Evolutionary conservation across 2,113 vertebrate species (phyloP).

Genomic region (Maccullochella peelii): DNA sequence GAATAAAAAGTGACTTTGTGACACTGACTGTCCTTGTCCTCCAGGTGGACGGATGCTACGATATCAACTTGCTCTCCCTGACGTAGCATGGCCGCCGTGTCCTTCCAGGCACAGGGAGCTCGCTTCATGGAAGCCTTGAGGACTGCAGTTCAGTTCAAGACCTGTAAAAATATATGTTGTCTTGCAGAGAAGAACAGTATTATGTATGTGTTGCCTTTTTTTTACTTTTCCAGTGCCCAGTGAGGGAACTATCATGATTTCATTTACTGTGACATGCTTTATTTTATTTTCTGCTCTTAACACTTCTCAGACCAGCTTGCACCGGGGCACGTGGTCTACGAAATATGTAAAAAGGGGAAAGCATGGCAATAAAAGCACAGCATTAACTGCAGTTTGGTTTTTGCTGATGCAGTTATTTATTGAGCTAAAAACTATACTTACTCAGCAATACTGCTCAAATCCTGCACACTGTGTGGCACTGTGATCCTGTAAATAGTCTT

Average conservation of each 20-base stretch:
- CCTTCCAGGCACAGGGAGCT: background rate
- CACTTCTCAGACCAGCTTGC: too few species aligned
- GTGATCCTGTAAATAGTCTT: background rate
- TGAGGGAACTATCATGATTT: background rate
- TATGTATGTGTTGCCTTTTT: background rate
- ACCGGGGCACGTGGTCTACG: too few species aligned
- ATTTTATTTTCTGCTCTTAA: too few species aligned
- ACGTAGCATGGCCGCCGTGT: slow-evolving; percentile 73
- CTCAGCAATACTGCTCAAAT: background rate
- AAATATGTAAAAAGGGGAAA: too few species aligned
- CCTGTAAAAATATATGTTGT: too few species aligned
- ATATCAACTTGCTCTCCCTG: slow-evolving; percentile 93
- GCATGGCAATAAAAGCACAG: background rate
- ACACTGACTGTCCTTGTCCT: too few species aligned
- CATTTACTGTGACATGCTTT: background rate
- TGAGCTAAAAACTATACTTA: background rate
- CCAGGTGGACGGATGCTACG: slow-evolving; percentile 96
- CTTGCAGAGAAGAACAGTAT: background rate
- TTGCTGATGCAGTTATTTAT: background rate
- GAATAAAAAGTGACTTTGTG: too few species aligned
- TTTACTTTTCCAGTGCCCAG: background rate
- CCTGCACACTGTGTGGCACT: background rate
- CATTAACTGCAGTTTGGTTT: background rate
- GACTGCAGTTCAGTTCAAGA: background rate
- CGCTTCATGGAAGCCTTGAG: background rate